Evolutionary conservation across 2,113 vertebrate species (phyloP).

Genomic region (human): GRCh38 chr1:48051501-48052000

Average conservation of each 20-base stretch:
- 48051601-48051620: not conserved
- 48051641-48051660: not conserved
- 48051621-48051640: not conserved
- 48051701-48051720: not conserved
- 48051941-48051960: constrained; percentile 75
- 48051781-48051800: not conserved
- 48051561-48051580: not conserved
- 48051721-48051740: not conserved
- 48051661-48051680: not conserved
- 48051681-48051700: not conserved
- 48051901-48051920: constrained; percentile 38
- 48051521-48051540: not conserved
- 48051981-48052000: constrained; percentile 75
- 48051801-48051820: not conserved
- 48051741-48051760: not conserved
- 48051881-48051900: constrained; percentile 15
- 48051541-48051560: not conserved
- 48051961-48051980: constrained; percentile 56
- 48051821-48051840: not conserved
- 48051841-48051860: not conserved
- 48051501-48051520: not conserved
- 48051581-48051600: not conserved
- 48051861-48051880: not conserved
- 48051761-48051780: not conserved
- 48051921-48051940: constrained; percentile 69